phyloP scores from a whole-genome alignment of 2,113 vertebrate species.

The Alethe castanea region DNA sequence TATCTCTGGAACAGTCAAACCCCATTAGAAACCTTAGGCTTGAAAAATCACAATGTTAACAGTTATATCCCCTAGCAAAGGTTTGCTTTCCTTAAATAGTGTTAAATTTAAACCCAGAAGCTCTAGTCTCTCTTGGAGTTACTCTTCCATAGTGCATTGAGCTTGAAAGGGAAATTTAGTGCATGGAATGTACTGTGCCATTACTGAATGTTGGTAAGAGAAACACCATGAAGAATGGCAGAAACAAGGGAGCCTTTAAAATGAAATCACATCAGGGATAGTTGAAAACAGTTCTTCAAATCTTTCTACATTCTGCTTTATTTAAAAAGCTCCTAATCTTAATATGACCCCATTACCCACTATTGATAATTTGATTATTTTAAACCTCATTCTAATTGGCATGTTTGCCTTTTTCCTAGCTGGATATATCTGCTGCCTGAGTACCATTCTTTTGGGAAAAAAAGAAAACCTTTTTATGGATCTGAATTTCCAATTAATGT shows the following conservation, averaged over 20 bases:
- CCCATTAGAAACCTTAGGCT: constrained; percentile 75
- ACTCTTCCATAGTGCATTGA: constrained; percentile 61
- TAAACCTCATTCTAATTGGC: neutral
- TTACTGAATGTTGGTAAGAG: neutral
- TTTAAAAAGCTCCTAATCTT: neutral
- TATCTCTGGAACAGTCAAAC: constrained; percentile 78
- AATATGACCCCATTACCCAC: neutral
- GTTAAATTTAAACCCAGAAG: constrained; percentile 77
- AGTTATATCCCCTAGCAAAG: constrained; percentile 75
- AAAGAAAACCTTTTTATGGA: neutral
- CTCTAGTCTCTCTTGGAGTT: constrained; percentile 64
- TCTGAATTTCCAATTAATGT: neutral
- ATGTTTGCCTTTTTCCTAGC: neutral
- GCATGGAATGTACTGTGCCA: constrained; percentile 38
- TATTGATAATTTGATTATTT: neutral
- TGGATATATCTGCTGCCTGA: neutral
- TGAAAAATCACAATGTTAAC: constrained; percentile 78
- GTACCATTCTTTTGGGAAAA: neutral
- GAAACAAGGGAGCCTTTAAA: neutral
- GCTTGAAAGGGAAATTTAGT: constrained; percentile 69
- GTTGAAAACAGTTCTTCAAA: neutral
- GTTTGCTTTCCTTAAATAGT: constrained; percentile 77
- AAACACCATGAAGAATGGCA: neutral
- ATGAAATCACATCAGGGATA: neutral
- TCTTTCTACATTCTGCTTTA: neutral